These are phyloP conservation scores for Aradophagus sp. DNA, from an alignment of 1,140 invertebrate genomes.

Conservation along the genomic window DNA sequence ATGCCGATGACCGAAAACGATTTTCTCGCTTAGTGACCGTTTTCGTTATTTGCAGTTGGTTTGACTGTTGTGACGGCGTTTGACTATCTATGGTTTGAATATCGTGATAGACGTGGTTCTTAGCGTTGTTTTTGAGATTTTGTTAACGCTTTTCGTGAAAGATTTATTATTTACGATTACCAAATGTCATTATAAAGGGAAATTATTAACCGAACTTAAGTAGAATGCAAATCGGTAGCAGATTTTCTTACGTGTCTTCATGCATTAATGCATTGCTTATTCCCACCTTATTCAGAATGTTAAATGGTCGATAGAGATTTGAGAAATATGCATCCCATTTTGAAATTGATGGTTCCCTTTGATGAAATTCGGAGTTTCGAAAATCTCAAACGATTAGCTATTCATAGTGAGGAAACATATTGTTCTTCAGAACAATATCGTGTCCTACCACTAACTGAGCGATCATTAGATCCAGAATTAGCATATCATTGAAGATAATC, in stretches of 20 bases:
- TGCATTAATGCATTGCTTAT: conserved; percentile 5
- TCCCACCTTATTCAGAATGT: conserved; percentile 12
- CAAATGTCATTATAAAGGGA: no score
- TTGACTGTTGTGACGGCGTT: no score
- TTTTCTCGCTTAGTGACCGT: conserved; percentile 27
- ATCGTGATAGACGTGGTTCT: conserved; percentile 2
- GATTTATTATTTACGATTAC: conserved; percentile 23
- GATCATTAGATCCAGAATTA: conserved; percentile 7
- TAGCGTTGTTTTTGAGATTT: conserved; percentile 7
- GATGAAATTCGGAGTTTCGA: conserved; percentile 21
- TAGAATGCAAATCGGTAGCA: no score
- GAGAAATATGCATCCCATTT: conserved; percentile 25
- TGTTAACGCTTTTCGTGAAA: conserved; percentile 1
- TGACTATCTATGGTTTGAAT: no score
- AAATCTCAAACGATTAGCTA: conserved; percentile 13
- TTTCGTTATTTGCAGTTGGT: conserved; percentile 24
- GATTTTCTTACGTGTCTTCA: conserved; percentile 36
- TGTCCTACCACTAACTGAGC: conserved; percentile 2
- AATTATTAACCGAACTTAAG: conserved; percentile 25
- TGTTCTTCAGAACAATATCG: not conserved
- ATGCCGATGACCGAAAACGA: conserved; percentile 15
- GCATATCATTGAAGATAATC: conserved; percentile 10
- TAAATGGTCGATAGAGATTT: conserved; percentile 25
- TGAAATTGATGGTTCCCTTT: conserved; percentile 10
- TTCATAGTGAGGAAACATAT: conserved; percentile 3